A percentile compares a stretch with the other conserved stretches of the same genome.
Evolutionary conservation across 1,140 invertebrate species (phyloP).

Genomic region (Aphidius ervi): DNA sequence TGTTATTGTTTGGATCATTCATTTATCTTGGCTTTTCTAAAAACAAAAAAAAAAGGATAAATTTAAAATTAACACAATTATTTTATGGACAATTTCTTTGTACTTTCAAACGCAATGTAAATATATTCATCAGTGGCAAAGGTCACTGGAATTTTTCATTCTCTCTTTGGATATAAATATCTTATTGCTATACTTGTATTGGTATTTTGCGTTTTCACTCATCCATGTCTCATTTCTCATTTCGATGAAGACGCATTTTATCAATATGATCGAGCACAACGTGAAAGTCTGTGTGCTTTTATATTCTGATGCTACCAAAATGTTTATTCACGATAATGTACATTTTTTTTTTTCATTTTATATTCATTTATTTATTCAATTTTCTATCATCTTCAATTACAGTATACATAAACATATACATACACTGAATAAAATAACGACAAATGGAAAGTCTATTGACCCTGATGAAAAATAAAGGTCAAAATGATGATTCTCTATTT

Average conservation of each 20-base stretch:
- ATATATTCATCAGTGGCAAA: no score
- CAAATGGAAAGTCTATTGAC: conserved; percentile 46
- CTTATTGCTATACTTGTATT: no score
- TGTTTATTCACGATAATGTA: conserved; percentile 18
- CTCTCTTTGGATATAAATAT: conserved; percentile 4
- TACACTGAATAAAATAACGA: conserved; percentile 10
- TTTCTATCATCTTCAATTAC: conserved; percentile 24
- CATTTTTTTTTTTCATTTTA: conserved; percentile 1
- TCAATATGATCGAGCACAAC: conserved; percentile 17
- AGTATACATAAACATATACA: no score
- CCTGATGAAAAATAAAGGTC: conserved; percentile 12
- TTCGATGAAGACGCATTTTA: conserved; percentile 22
- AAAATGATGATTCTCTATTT: no score
- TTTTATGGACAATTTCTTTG: no score
- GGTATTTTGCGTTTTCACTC: conserved; percentile 31
- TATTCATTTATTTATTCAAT: conserved; percentile 1
- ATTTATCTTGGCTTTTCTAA: not conserved
- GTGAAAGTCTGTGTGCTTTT: conserved; percentile 42
- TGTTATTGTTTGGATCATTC: conserved; percentile 23
- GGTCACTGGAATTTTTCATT: no score
- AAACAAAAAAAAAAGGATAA: no score
- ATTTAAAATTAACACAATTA: no score
- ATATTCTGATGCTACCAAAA: conserved; percentile 10
- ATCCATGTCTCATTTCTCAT: conserved; percentile 27
- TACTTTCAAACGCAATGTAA: no score